These are phyloP conservation scores for Platycnemis pennipes DNA, from an alignment of 2,888 invertebrate genomes.

Conservation along the genomic window DNA sequence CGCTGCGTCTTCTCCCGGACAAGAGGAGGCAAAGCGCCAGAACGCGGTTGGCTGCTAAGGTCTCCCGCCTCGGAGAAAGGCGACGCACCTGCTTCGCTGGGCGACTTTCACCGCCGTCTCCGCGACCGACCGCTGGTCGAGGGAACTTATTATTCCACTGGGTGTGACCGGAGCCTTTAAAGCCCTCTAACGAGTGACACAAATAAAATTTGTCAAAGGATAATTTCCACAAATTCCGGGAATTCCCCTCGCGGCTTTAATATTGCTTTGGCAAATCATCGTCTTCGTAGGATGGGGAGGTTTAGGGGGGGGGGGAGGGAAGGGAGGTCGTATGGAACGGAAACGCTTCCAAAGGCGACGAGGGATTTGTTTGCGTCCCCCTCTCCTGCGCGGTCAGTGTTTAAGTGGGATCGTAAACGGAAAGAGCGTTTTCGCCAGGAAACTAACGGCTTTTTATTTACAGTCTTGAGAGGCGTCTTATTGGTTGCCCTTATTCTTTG, in stretches of 20 bases:
- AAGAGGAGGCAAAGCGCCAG: too few species aligned
- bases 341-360: background rate
- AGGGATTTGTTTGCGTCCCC: background rate
- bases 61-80: too few species aligned
- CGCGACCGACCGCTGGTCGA: background rate
- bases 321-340: background rate
- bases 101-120: background rate
- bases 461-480: background rate
- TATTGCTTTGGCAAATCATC: conserved; percentile 7
- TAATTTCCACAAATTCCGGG: background rate
- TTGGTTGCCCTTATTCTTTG: conserved; percentile 24
- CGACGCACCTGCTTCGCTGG: background rate
- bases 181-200: conserved; percentile 2
- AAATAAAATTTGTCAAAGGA: conserved; percentile 32
- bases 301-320: background rate
- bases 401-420: conserved; percentile 26
- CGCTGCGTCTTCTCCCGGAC: background rate
- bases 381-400: background rate
- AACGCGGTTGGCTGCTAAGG: too few species aligned
- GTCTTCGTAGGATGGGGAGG: too few species aligned
- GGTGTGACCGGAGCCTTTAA: conserved; percentile 12
- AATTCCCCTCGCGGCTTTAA: background rate
- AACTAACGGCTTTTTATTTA: background rate
- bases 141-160: conserved; percentile 21
- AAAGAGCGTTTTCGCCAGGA: background rate